These are phyloP conservation scores for Chondrosia reniformis DNA, from an alignment of 37 sponge, comb jelly and placozoan genomes.

Conservation along the genomic window DNA sequence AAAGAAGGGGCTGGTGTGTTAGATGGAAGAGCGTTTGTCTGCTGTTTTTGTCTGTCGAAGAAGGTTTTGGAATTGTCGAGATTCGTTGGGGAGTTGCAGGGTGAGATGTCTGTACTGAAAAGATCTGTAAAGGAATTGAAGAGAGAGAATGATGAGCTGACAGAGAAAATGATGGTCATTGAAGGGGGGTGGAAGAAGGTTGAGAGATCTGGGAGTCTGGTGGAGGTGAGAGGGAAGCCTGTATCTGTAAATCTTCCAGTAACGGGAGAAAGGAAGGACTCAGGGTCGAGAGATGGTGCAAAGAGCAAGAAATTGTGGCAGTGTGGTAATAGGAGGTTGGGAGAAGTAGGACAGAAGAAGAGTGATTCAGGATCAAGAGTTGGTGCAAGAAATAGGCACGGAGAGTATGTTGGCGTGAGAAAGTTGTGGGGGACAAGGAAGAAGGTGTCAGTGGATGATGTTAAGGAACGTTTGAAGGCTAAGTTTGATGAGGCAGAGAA, in stretches of 20 bases:
- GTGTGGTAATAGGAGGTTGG: not conserved
- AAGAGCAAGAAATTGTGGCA: not conserved
- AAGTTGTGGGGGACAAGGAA: constrained; percentile 25
- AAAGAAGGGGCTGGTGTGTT: not conserved
- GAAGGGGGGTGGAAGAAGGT: not conserved
- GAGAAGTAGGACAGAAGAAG: not conserved
- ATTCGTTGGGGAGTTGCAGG: not conserved
- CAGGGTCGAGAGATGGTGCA: not conserved
- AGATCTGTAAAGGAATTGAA: not conserved
- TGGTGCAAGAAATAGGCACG: not conserved
- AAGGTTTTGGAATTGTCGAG: not conserved
- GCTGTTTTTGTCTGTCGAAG: not conserved
- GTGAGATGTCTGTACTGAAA: not conserved
- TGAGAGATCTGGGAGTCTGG: not conserved
- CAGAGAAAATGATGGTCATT: too few relatives aligned
- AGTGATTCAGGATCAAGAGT: not conserved
- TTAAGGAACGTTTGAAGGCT: constrained; percentile 4
- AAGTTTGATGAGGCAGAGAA: not conserved
- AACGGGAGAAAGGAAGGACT: not conserved
- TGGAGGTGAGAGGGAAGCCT: not conserved
- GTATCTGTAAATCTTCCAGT: not conserved
- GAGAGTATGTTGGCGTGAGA: constrained; percentile 2
- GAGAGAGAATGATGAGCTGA: not conserved
- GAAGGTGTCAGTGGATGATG: not conserved
- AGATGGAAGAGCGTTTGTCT: constrained; percentile 4